Percentiles rank a stretch among this genome's conserved stretches.
These are phyloP conservation scores for Leptinotarsa lineolata DNA, from an alignment of 1,140 invertebrate genomes.

Conservation along the genomic window DNA sequence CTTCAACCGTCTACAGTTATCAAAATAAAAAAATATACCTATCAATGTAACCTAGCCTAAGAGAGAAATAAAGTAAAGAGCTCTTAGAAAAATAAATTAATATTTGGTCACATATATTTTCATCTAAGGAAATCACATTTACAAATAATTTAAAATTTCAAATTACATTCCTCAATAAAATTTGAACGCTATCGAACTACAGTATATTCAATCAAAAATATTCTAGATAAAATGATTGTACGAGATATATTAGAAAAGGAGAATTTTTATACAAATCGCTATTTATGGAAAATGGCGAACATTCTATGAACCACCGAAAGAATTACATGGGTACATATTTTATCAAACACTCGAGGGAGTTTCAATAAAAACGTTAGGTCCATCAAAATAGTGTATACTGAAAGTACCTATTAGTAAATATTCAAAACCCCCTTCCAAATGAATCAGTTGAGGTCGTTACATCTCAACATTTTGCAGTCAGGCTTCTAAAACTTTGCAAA, in stretches of 20 bases:
- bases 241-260: conserved; percentile 26
- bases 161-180: conserved; percentile 21
- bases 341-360: not conserved
- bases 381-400: not conserved
- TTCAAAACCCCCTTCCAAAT: no score
- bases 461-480: no score
- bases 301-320: not conserved
- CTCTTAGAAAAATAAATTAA: conserved; percentile 40
- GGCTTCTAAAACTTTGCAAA: not conserved
- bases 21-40: conserved; percentile 4
- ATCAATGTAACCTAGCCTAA: conserved; percentile 7
- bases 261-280: conserved; percentile 11
- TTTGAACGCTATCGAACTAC: conserved; percentile 33
- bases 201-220: conserved; percentile 39
- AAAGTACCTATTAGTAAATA: no score
- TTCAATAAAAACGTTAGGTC: not conserved
- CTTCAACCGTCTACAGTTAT: not conserved
- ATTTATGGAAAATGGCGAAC: not conserved
- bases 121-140: conserved; percentile 37
- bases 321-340: not conserved
- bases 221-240: conserved; percentile 42
- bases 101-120: conserved; percentile 36
- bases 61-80: conserved; percentile 13
- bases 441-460: no score
- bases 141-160: conserved; percentile 14